Conservation (phyloP, 2,797 vertebrate species). For the Bucorvus abyssinicus region DNA sequence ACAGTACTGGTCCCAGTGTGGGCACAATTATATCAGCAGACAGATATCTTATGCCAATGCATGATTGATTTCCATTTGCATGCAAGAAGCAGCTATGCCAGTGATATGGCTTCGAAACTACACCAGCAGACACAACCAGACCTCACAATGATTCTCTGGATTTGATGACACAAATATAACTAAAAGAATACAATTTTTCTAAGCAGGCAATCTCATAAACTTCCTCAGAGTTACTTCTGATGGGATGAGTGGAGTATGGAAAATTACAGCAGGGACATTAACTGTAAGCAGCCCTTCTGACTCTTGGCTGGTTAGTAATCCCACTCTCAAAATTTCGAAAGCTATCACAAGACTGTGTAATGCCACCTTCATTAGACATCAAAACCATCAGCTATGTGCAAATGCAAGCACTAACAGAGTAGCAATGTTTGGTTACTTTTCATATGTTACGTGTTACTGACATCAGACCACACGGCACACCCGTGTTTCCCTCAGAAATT, state of each 20-base stretch:
- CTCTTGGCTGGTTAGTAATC: background rate
- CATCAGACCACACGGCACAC: background rate
- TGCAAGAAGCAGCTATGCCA: background rate
- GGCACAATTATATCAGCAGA: background rate
- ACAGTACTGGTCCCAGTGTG: background rate
- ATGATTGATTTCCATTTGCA: background rate
- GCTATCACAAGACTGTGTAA: background rate
- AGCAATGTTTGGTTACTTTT: background rate
- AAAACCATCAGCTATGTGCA: background rate
- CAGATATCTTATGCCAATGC: background rate
- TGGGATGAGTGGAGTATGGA: background rate
- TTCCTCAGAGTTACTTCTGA: background rate
- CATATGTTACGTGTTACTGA: background rate
- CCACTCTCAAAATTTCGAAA: background rate
- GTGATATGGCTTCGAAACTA: background rate
- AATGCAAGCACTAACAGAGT: background rate
- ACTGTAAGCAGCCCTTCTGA: background rate
- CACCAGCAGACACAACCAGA: background rate
- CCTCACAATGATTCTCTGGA: background rate
- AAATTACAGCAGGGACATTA: background rate
- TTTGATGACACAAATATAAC: background rate
- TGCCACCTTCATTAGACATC: background rate
- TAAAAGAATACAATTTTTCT: background rate
- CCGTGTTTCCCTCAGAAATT: background rate
- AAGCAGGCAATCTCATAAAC: background rate